Conservation (phyloP, 2,888 invertebrate species). For the Limnephilus marmoratus region DNA sequence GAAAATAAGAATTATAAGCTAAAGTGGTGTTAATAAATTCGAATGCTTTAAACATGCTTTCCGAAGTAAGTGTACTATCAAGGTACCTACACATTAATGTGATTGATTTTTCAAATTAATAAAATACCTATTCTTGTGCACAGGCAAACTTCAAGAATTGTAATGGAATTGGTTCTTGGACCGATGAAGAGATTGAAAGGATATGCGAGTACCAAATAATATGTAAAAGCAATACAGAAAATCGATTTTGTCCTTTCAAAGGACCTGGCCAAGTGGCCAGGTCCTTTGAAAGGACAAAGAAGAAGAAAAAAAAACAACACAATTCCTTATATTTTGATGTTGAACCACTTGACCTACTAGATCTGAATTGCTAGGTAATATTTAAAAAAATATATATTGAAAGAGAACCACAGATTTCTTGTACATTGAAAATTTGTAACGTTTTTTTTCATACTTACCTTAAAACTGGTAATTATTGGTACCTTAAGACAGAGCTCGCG, state of each 20-base stretch:
- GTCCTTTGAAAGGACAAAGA: too few relatives aligned
- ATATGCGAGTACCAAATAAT: neutral
- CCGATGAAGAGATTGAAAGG: neutral
- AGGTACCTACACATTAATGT: neutral
- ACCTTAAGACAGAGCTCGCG: too few relatives aligned
- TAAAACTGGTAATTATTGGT: too few relatives aligned
- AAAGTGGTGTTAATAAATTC: too few relatives aligned
- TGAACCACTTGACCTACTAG: neutral
- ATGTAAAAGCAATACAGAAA: neutral
- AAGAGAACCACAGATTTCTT: neutral
- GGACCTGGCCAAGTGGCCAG: neutral
- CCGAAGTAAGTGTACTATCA: neutral
- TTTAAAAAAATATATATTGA: neutral
- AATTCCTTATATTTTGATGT: neutral
- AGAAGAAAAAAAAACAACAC: neutral
- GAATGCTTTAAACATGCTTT: neutral
- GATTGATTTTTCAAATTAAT: neutral
- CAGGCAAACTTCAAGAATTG: neutral
- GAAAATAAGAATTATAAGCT: neutral
- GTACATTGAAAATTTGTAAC: too few relatives aligned
- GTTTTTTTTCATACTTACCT: too few relatives aligned
- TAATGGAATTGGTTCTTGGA: neutral
- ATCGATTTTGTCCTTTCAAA: conserved; percentile 5
- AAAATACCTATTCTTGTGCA: neutral
- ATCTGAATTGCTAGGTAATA: neutral